Evolutionary conservation across 1,140 invertebrate species (phyloP), one percentile per base, ranked within the genome.

Genomic region (Archivesica marissinica): DNA sequence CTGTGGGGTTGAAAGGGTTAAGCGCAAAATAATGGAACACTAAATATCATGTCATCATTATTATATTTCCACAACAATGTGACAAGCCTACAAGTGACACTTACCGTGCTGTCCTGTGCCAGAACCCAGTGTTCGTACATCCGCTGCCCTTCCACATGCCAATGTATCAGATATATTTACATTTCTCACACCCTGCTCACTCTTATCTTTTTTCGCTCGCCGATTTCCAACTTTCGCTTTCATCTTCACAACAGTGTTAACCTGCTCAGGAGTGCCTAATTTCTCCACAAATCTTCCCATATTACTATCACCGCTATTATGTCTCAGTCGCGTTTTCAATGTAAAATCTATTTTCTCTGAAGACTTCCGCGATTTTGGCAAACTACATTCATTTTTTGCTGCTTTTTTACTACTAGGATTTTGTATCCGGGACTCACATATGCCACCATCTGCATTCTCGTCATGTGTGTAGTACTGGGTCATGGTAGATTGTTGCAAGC

Each of bases 381-480:
- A 13, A 47, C 11, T 35, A 17, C 54, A 64, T 17, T 64, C 15
- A 56, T 59, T 66, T 44, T 38, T 41, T 64, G 23, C n/a, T 50
- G 1, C 41, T 20, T 47, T 30, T 72, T 72, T 25, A 9, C 56
- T 38, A n/a, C 35, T n/a, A 50, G 9, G 2, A 66, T 0, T 52
- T 30, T 66, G 1, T 70, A 3, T 47, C n/a, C 72, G 47, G 20
- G 23, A 50, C 39, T 39, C 30, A 35, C 35, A 25, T 44, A 4
- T 56, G 35, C 72, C 2, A 54, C 54, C 30, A 6, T 72, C 68
- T 28, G 50, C 54, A 52, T 66, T 76, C 47, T 85, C 84, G 39
- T 76, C 70, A 82, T 79, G 70, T 25, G 87, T 85, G 84, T 74
- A 90, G 28, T 84, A 88, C 68, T 90, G 89, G 25, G 88, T 88